Evolutionary conservation across 2,797 vertebrate species (phyloP).

Genomic region (Picus viridis): DNA sequence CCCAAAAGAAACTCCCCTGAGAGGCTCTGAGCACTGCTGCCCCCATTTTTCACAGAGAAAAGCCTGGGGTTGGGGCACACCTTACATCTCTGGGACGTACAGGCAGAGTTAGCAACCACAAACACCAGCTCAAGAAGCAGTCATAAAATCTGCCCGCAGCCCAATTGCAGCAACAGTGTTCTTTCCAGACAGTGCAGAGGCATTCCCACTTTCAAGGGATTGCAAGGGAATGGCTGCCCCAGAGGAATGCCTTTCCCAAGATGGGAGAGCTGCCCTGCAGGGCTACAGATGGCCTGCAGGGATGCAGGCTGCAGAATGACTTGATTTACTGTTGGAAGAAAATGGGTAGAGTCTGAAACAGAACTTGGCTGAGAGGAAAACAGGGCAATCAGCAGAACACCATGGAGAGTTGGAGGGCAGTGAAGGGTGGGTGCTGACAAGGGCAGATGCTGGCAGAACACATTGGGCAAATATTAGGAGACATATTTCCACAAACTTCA

Average conservation of each 20-base stretch:
- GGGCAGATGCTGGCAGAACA: not conserved
- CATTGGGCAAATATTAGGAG: not conserved
- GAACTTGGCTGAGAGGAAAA: not conserved
- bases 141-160: not conserved
- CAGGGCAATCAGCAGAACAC: not conserved
- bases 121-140: not conserved
- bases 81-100: rapidly evolving
- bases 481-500: not conserved
- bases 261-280: rapidly evolving
- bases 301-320: not conserved
- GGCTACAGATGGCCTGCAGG: not conserved
- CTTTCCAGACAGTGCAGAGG: not conserved
- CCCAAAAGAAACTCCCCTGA: not conserved
- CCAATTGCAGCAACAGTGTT: not conserved
- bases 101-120: not conserved
- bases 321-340: not conserved
- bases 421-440: not conserved
- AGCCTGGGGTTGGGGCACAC: not conserved
- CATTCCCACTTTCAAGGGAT: rapidly evolving
- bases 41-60: not conserved
- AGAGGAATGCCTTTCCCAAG: not conserved
- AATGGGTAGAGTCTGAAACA: not conserved
- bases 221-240: rapidly evolving
- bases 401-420: not conserved
- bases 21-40: not conserved